A percentile compares a stretch with the other conserved stretches of the same genome.
Conservation (phyloP, 1,140 invertebrate genomes). For the Pogonognathellus flavescens region DNA sequence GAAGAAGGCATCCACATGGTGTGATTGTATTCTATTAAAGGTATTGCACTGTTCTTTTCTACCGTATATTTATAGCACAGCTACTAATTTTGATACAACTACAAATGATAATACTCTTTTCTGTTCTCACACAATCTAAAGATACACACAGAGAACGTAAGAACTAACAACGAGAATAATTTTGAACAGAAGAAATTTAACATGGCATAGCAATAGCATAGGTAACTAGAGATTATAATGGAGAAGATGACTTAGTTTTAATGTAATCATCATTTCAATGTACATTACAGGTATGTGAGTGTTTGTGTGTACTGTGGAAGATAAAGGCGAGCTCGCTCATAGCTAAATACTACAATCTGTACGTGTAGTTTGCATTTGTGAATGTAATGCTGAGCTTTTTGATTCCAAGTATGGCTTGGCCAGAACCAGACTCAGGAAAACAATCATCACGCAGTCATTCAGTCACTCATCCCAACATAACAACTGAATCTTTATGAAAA, state of each 20-base stretch:
- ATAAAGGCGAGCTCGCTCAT: background rate
- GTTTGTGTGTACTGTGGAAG: background rate
- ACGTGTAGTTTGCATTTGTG: background rate
- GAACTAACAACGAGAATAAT: constrained; percentile 29
- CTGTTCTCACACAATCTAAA: constrained; percentile 26
- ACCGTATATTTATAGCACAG: constrained; percentile 24
- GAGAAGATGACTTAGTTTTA: constrained; percentile 38
- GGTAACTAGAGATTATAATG: background rate
- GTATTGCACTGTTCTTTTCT: background rate
- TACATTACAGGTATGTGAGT: background rate
- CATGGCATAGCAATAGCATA: background rate
- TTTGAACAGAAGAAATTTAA: constrained; percentile 27
- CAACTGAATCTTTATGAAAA: constrained; percentile 55
- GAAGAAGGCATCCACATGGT: background rate
- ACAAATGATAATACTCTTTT: background rate
- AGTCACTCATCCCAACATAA: constrained; percentile 49
- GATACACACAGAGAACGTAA: too few species aligned
- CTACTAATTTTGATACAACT: too few species aligned
- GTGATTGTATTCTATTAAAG: background rate
- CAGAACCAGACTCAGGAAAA: constrained; percentile 36
- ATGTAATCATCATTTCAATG: background rate
- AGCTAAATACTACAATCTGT: background rate
- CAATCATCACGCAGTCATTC: constrained; percentile 56
- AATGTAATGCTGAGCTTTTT: constrained; percentile 20
- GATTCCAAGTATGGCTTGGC: constrained; percentile 35